phyloP scores from a whole-genome alignment of 2,113 vertebrate species.

The Neofelis nebulosa region DNA sequence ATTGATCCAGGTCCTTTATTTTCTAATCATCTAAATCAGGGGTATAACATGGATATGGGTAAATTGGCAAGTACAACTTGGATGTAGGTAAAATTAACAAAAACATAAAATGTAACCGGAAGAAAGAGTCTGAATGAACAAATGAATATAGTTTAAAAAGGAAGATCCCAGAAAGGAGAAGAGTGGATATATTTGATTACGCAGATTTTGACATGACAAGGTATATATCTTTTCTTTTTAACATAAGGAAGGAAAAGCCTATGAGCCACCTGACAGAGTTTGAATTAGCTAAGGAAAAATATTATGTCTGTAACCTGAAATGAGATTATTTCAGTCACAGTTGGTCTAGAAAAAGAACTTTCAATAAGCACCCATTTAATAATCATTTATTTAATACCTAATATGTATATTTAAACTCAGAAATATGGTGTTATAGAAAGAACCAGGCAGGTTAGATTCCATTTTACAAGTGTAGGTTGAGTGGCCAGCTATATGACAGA shows the following conservation, averaged over 20 bases:
- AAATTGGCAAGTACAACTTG: not conserved
- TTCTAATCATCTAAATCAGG: not conserved
- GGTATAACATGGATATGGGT: not conserved
- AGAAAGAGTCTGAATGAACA: not conserved
- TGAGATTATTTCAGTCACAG: not conserved
- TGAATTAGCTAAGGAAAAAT: not conserved
- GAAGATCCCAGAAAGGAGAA: not conserved
- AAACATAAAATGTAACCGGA: not conserved
- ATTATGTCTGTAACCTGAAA: not conserved
- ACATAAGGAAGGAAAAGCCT: not conserved
- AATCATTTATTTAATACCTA: not conserved
- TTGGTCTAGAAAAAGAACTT: not conserved
- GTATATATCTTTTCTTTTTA: not conserved
- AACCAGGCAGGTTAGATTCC: not conserved
- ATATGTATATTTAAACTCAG: not conserved
- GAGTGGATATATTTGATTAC: not conserved
- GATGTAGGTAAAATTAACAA: not conserved
- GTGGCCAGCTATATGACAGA: not conserved
- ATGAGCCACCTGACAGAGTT: not conserved
- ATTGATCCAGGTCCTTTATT: not conserved
- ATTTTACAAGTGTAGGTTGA: not conserved
- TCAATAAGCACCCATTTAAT: not conserved
- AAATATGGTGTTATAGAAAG: not conserved
- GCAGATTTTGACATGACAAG: not conserved
- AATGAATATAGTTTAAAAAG: not conserved